Base-by-base conservation (phyloP, 2,797 vertebrate genomes). In the Anguilla obscura region DNA sequence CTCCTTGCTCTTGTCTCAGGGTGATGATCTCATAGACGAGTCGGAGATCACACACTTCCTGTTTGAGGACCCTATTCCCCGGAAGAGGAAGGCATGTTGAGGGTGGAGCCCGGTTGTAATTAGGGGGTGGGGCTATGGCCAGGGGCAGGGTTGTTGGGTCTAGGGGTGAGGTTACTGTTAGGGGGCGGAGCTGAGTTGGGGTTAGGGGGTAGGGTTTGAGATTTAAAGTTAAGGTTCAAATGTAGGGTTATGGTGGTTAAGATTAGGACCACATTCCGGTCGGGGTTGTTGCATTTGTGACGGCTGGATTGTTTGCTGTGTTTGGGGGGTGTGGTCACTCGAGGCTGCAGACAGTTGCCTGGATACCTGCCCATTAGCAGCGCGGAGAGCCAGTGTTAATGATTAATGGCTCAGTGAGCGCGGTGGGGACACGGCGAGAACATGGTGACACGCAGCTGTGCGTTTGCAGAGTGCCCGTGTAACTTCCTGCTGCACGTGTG, bases 1-100 rank as follows among this genome's bases (percentile, higher is more conserved):
- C 91, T 96, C 97, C 94, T 93, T 96, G 91, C 94, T 96, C 63
- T 93, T 94, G 24, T 94, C 96, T 4, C 96, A 95, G 80, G 93
- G 94, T 0, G 96, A 97, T 66, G 96, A 96, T 36, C 94, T 94
- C 93, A 94, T 89, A 0, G 97, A 98, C 40, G 97, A 98, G 89
- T 87, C 94, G 0, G 96, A 97, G 30, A 92, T 95, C 92, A 94
- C 96, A 4, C 97, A 97, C 94, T 98, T 99, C 89, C 95, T 98
- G 91, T 98, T 98, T 24, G 97, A 98, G 91, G 98, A 98, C 87
- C 96, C 97, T 79, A 94, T 96, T 89, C 97, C 97, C 0, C 93
- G 97, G 88, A 99, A 99, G 93, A 95, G 97, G 93, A 99, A 98
- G 97, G 98, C 98, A 92, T 36, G 14, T 69, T 24, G 2, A 4